Percentiles rank a stretch among this genome's conserved stretches.
phyloP scores from a whole-genome alignment of 2,888 invertebrate species.

The Machimus atricapillus region DNA sequence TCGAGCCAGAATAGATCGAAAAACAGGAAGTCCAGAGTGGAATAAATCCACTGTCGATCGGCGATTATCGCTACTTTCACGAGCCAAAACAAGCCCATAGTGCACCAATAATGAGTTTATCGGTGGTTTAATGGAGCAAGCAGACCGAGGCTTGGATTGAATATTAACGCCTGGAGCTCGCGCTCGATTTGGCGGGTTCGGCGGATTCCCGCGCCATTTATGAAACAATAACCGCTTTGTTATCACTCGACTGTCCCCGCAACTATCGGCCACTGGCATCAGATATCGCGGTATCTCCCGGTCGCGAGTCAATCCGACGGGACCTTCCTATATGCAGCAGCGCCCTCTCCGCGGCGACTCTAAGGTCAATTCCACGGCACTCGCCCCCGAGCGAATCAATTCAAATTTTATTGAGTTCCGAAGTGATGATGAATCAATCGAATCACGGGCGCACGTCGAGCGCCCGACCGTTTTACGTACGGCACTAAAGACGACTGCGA shows the following conservation, averaged over 20 bases:
- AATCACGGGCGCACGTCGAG: not conserved
- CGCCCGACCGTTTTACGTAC: not conserved
- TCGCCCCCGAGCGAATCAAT: not conserved
- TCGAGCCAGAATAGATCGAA: not conserved
- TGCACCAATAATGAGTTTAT: not conserved
- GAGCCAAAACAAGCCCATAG: not conserved
- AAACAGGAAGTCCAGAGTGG: not conserved
- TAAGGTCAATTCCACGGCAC: not conserved
- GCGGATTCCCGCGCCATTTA: not conserved
- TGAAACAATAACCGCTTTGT: conserved; percentile 19
- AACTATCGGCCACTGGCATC: conserved; percentile 8
- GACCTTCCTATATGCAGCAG: not conserved
- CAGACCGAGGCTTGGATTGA: not conserved
- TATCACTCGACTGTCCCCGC: not conserved
- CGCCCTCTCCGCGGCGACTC: not conserved
- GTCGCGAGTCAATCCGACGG: not conserved
- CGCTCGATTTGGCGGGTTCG: not conserved
- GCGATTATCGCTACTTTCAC: not conserved
- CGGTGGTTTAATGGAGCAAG: not conserved
- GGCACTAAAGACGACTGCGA: not conserved
- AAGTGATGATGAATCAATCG: not conserved
- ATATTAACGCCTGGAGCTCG: not conserved
- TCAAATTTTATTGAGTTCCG: not conserved
- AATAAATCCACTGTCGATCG: not conserved
- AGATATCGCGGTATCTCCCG: not conserved